Evolutionary conservation across 2,113 vertebrate genomes (phyloP).

Genomic region (Scophthalmus maximus): DNA sequence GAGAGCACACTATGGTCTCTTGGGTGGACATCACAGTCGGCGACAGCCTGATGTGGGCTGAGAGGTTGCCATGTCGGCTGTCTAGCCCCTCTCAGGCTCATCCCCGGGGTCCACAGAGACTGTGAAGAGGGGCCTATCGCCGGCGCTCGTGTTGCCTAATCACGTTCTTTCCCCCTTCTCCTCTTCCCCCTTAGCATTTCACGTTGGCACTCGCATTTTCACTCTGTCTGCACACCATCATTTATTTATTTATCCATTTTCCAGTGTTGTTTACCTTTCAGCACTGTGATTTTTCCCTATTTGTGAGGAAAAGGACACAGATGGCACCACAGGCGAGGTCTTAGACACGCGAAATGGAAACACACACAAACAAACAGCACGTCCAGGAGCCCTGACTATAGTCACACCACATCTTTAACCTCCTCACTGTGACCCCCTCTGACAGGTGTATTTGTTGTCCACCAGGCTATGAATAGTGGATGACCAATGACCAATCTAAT

Average conservation of each 20-base stretch:
- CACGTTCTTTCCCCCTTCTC: conserved; percentile 57
- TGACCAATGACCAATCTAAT: conserved; percentile 48
- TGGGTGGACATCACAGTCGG: conserved; percentile 76
- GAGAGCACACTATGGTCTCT: conserved; percentile 61
- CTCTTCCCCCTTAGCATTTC: conserved; percentile 46
- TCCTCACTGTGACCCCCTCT: conserved; percentile 31
- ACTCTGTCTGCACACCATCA: conserved; percentile 71
- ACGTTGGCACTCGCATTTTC: conserved; percentile 64
- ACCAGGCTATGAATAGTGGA: conserved; percentile 41
- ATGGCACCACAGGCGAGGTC: conserved; percentile 59
- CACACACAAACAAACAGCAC: background rate
- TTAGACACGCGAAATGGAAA: conserved; percentile 40
- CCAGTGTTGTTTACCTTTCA: conserved; percentile 49
- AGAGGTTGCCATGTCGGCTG: conserved; percentile 82
- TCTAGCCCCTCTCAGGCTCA: conserved; percentile 72
- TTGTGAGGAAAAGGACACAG: conserved; percentile 58
- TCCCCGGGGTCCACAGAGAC: conserved; percentile 76
- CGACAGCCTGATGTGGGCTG: conserved; percentile 80
- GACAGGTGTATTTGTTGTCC: conserved; percentile 57
- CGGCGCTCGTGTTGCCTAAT: conserved; percentile 67
- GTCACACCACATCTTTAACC: conserved; percentile 20
- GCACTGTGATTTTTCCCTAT: conserved; percentile 63
- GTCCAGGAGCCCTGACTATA: conserved; percentile 3
- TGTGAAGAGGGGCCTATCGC: conserved; percentile 64
- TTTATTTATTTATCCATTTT: conserved; percentile 79